A percentile compares a stretch with the other conserved stretches of the same genome.
phyloP scores from a whole-genome alignment of 2,888 invertebrate genomes.

The Syrphus vitripennis region DNA sequence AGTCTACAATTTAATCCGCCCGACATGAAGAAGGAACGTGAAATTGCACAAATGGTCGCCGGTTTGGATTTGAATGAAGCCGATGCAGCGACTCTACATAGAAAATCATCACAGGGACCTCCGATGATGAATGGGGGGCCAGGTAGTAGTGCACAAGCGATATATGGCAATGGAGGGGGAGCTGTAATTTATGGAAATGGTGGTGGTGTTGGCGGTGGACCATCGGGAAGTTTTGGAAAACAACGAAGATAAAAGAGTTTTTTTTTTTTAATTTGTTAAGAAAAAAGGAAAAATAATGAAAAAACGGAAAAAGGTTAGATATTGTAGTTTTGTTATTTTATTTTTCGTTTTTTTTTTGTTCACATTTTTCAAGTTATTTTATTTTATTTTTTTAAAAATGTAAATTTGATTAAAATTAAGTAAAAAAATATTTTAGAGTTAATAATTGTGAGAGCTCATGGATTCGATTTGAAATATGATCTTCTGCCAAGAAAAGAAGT shows the following conservation, averaged over 20 bases:
- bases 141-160: constrained; percentile 73
- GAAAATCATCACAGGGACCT: constrained; percentile 74
- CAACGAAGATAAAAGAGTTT: constrained; percentile 78
- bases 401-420: constrained; percentile 55
- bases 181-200: constrained; percentile 75
- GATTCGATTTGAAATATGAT: background rate
- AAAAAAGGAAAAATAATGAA: constrained; percentile 78
- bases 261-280: background rate
- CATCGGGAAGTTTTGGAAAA: constrained; percentile 79
- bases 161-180: constrained; percentile 74
- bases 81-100: constrained; percentile 81
- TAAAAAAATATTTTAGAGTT: background rate
- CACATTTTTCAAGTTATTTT: background rate
- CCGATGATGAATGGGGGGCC: constrained; percentile 75
- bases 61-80: constrained; percentile 92
- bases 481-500: constrained; percentile 1
- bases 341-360: constrained; percentile 1
- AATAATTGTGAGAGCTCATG: background rate
- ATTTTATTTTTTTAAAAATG: constrained; percentile 24
- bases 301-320: constrained; percentile 72
- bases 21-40: constrained; percentile 93
- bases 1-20: constrained; percentile 94
- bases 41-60: constrained; percentile 96
- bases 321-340: constrained; percentile 31
- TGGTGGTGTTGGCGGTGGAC: constrained; percentile 73